A percentile compares a stretch with the other conserved stretches of the same genome.
Evolutionary conservation across 2,888 invertebrate genomes (phyloP).

Genomic region (Azorinus chamasolen): DNA sequence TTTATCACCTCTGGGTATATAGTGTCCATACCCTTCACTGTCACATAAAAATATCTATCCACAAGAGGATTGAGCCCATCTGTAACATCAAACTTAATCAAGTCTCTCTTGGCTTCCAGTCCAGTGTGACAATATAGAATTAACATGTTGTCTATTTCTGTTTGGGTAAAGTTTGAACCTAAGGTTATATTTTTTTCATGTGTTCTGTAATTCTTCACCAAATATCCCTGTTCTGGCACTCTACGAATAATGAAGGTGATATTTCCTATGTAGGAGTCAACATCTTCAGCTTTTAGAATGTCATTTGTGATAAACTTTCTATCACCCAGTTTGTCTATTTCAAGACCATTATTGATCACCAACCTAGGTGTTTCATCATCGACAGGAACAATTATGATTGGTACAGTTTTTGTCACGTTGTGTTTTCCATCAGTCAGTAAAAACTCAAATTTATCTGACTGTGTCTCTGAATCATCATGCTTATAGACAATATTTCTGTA

Average conservation of each 20-base stretch:
- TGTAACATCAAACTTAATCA: conserved; percentile 86
- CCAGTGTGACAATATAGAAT: conserved; percentile 84
- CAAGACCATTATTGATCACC: conserved; percentile 84
- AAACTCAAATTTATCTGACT: conserved; percentile 83
- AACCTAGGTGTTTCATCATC: conserved; percentile 86
- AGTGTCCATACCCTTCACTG: conserved; percentile 83
- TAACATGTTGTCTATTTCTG: conserved; percentile 81
- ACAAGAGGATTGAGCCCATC: conserved; percentile 85
- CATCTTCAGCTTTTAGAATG: conserved; percentile 83
- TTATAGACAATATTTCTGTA: conserved; percentile 84
- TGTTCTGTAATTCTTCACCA: conserved; percentile 68
- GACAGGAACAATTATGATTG: conserved; percentile 84
- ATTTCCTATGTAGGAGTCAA: conserved; percentile 83
- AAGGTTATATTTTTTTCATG: conserved; percentile 78
- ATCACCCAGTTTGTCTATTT: conserved; percentile 82
- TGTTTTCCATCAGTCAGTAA: conserved; percentile 83
- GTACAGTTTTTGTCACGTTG: conserved; percentile 81
- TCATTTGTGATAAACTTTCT: conserved; percentile 80
- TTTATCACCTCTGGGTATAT: conserved; percentile 84
- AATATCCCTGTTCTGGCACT: conserved; percentile 82
- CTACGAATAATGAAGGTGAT: conserved; percentile 83
- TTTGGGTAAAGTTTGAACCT: conserved; percentile 85
- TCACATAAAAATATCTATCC: conserved; percentile 85
- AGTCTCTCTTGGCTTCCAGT: conserved; percentile 82
- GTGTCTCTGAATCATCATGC: conserved; percentile 86